Conservation (phyloP, 2,888 invertebrate genomes). For the Deilephila elpenor region DNA sequence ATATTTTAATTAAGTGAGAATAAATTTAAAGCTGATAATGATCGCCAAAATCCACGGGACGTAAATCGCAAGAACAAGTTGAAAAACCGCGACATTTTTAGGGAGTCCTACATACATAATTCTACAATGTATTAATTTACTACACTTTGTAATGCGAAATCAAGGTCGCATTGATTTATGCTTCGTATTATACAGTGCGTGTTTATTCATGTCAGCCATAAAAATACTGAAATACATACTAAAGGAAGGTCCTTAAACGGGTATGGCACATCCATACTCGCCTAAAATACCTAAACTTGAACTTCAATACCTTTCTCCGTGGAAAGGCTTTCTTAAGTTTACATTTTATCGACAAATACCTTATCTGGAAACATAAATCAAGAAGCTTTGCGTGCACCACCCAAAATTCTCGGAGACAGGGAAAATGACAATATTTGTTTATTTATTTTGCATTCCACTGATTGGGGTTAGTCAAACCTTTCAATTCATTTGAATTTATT, state of each 20-base stretch:
- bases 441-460: neutral
- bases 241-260: neutral
- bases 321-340: neutral
- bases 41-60: neutral
- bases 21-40: neutral
- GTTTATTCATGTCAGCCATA: neutral
- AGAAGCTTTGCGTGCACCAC: neutral
- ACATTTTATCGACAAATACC: neutral
- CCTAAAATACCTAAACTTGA: neutral
- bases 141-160: neutral
- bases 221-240: neutral
- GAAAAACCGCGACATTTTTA: neutral
- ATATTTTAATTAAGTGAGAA: no score
- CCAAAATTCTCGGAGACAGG: neutral
- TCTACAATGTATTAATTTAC: neutral
- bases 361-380: neutral
- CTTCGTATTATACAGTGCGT: neutral
- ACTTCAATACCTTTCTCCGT: neutral
- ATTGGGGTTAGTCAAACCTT: constrained; percentile 20
- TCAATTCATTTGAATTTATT: constrained; percentile 10
- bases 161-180: neutral
- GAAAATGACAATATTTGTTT: constrained; percentile 20
- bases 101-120: neutral
- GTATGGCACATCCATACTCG: no score
- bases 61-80: neutral